Evolutionary conservation across 2,888 invertebrate species (phyloP).

Genomic region (Cantharis rufa): DNA sequence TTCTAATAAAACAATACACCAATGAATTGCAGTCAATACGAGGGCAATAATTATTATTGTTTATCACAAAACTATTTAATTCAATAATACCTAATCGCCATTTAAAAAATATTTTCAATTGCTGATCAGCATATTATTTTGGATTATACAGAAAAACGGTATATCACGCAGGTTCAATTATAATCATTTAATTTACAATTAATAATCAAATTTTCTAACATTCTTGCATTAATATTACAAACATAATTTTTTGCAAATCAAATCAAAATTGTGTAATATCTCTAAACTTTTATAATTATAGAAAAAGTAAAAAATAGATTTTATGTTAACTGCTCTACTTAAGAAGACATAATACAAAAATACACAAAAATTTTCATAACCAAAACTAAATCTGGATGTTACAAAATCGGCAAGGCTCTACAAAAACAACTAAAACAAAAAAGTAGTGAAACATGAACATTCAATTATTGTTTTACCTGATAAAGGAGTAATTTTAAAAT

Average conservation of each 20-base stretch:
- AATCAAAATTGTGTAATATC: background rate
- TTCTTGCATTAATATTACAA: background rate
- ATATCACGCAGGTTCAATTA: background rate
- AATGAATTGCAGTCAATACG: background rate
- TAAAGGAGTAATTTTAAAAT: background rate
- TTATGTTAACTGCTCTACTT: background rate
- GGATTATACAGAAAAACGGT: background rate
- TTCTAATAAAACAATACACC: slow-evolving; percentile 49
- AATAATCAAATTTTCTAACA: background rate
- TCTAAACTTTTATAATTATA: background rate
- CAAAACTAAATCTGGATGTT: background rate
- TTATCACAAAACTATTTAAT: background rate
- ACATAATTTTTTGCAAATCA: background rate
- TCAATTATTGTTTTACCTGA: background rate
- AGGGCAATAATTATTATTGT: background rate
- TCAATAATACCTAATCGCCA: background rate
- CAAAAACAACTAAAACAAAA: background rate
- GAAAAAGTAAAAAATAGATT: background rate
- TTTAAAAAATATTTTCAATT: background rate
- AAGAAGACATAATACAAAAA: background rate
- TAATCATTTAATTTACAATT: background rate
- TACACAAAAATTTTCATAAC: background rate
- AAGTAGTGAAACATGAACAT: background rate
- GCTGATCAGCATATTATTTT: background rate
- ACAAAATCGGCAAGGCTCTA: background rate